phyloP scores from a whole-genome alignment of 2,113 vertebrate species.

The Periophthalmodon schlosseri region DNA sequence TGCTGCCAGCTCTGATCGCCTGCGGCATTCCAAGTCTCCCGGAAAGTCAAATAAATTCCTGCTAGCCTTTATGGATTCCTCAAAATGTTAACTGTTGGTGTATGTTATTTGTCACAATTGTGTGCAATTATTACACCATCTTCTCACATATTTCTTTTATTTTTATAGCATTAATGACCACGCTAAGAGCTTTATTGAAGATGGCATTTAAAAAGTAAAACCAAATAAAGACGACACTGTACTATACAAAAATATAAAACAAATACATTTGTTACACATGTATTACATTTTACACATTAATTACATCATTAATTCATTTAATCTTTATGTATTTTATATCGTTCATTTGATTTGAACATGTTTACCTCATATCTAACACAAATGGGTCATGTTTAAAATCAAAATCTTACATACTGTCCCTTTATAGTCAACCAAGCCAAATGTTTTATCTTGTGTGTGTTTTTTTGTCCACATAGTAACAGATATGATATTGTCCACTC shows the following conservation, averaged over 20 bases:
- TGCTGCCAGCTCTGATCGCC: constrained; percentile 20
- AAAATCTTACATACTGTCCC: neutral
- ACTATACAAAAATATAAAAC: neutral
- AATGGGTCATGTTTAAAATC: no score
- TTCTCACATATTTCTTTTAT: neutral
- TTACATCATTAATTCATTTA: no score
- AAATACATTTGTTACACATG: no score
- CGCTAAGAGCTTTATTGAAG: neutral
- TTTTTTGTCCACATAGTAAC: no score
- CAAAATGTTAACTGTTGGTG: neutral
- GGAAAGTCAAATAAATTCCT: neutral
- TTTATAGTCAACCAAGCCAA: neutral
- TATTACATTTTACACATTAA: neutral
- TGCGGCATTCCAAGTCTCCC: constrained; percentile 21
- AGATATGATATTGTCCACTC: neutral
- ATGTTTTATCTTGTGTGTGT: neutral
- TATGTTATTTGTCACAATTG: neutral
- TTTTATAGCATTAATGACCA: neutral
- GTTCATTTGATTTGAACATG: no score
- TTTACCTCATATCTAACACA: no score
- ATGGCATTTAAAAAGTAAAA: neutral
- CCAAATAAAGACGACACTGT: neutral
- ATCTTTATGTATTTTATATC: no score
- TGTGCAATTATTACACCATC: neutral
- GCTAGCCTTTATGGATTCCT: neutral